Conservation (phyloP, 2,888 invertebrate genomes). For the Synergus japonicus region DNA sequence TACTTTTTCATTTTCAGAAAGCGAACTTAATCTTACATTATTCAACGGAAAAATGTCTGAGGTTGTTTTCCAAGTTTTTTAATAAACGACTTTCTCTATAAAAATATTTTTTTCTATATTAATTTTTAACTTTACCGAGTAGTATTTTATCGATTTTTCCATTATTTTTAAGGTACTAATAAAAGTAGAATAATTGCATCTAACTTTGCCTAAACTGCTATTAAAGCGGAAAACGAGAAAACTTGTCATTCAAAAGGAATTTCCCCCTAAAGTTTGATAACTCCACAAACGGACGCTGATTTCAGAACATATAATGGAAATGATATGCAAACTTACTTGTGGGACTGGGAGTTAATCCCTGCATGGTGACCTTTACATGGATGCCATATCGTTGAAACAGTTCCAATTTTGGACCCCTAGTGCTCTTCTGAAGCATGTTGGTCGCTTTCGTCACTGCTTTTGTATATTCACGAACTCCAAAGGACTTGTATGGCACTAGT, state of each 20-base stretch:
- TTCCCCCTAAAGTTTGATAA: not conserved
- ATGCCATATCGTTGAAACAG: constrained; percentile 86
- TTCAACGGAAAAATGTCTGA: not conserved
- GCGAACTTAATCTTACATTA: not conserved
- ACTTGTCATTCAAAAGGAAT: not conserved
- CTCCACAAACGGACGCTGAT: not conserved
- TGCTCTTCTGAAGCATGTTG: constrained; percentile 81
- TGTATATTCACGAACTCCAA: constrained; percentile 86
- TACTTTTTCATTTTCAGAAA: not conserved
- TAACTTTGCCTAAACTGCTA: not conserved
- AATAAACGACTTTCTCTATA: not conserved
- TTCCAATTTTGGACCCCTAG: constrained; percentile 80
- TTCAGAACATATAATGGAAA: constrained; percentile 12
- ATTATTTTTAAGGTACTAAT: too few species aligned
- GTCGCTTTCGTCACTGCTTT: constrained; percentile 85
- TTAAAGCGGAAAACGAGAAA: not conserved
- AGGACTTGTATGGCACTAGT: constrained; percentile 87
- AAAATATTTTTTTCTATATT: not conserved
- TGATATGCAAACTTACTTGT: constrained; percentile 81
- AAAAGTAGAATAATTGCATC: not conserved
- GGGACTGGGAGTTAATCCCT: constrained; percentile 87
- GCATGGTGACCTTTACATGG: constrained; percentile 84
- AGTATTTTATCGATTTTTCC: not conserved
- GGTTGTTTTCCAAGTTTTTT: not conserved
- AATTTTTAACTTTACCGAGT: not conserved